phyloP scores from a whole-genome alignment of 2,888 invertebrate species.

The Phlogophora meticulosa region DNA sequence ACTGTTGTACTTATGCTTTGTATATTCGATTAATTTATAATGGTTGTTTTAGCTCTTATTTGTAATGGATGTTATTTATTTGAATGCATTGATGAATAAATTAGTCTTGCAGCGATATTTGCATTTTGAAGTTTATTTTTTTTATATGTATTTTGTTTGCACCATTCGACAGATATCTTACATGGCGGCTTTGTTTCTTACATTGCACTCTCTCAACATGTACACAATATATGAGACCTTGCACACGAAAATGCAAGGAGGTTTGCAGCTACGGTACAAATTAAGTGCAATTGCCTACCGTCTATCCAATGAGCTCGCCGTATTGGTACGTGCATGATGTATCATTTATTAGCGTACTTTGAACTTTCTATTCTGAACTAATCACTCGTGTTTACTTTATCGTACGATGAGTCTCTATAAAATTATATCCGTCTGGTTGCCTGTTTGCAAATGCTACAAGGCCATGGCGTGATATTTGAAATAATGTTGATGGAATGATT shows the following conservation, averaged over 20 bases:
- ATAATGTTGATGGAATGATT: neutral
- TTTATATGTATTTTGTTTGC: conserved; percentile 75
- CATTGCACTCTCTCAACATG: conserved; percentile 97
- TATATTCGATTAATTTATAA: conserved; percentile 73
- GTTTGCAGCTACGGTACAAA: conserved; percentile 91
- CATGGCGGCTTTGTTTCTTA: conserved; percentile 95
- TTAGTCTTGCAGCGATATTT: conserved; percentile 80
- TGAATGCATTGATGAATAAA: conserved; percentile 79
- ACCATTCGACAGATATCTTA: conserved; percentile 93
- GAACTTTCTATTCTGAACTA: conserved; percentile 52
- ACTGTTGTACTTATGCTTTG: conserved; percentile 73
- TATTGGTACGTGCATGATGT: conserved; percentile 83
- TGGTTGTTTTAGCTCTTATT: conserved; percentile 68
- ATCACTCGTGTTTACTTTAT: conserved; percentile 46
- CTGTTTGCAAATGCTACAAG: conserved; percentile 17
- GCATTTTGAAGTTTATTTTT: conserved; percentile 74
- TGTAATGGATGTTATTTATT: conserved; percentile 71
- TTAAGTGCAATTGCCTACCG: conserved; percentile 89
- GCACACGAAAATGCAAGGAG: conserved; percentile 94
- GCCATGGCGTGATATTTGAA: neutral
- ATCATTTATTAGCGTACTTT: conserved; percentile 54
- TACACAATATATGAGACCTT: conserved; percentile 96
- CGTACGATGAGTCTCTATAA: conserved; percentile 20
- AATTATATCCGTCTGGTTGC: conserved; percentile 11
- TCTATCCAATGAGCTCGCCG: conserved; percentile 85